Percentiles rank a stretch among this genome's conserved stretches.
Conservation (phyloP, 2,797 vertebrate genomes). For the Propithecus deckenii region DNA sequence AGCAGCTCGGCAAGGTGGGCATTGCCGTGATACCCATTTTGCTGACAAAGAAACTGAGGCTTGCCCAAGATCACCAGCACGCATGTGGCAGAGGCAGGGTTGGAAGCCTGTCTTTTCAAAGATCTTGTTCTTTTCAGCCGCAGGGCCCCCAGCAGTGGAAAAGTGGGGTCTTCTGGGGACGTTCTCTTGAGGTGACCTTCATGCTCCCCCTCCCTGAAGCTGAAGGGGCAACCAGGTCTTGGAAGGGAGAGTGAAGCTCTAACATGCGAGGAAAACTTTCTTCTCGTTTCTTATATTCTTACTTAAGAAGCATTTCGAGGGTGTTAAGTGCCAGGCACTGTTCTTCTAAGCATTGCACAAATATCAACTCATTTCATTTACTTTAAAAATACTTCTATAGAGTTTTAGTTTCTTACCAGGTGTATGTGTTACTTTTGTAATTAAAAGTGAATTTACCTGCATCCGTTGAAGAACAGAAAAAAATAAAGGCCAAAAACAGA, state of each 20-base stretch:
- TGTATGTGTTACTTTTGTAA: background rate
- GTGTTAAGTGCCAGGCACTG: background rate
- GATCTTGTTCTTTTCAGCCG: background rate
- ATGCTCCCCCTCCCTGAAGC: background rate
- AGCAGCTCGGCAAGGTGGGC: background rate
- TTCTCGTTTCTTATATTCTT: background rate
- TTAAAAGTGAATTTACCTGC: background rate
- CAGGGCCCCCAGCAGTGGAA: background rate
- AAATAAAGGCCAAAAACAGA: background rate
- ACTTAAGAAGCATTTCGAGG: background rate
- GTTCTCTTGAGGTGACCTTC: background rate
- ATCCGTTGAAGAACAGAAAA: background rate
- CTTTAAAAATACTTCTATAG: background rate
- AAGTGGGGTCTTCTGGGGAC: background rate
- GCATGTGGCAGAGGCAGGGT: background rate
- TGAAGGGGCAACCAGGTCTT: background rate
- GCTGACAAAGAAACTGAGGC: background rate
- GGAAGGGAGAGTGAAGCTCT: background rate
- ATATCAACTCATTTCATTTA: background rate
- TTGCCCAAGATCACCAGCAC: background rate
- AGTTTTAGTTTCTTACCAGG: background rate
- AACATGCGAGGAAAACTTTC: background rate
- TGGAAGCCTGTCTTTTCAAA: background rate
- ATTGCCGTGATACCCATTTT: background rate
- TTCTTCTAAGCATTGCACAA: background rate